Evolutionary conservation across 2,113 vertebrate species (phyloP), one percentile per base, ranked within the genome.

Genomic region (Furnarius figulus): DNA sequence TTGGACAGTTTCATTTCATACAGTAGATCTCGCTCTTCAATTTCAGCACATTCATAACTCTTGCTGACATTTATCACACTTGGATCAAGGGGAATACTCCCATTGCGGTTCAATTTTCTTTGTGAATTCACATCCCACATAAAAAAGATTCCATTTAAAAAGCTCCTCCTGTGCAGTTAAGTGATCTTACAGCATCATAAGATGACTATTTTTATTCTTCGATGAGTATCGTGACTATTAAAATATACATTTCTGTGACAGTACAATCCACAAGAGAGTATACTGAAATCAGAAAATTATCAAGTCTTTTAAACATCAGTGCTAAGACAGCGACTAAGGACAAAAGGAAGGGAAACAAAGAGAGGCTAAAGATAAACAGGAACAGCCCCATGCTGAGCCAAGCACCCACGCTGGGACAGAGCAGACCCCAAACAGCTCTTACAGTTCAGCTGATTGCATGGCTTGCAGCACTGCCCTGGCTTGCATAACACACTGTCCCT

Each of bases 11-110:
- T 90, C 35, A 91, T 91, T 93, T 86, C 44, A 78, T 71, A 37
- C 44, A 71, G 40, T 50, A 59, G 25, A 23, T 71, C 83, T 78
- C 62, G 33, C 55, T 81, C 14, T 95, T 90, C 79, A 62, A 2
- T 95, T 96, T 90, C 73, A 84, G 55, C 59, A 11, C 7, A 30
- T 37, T 80, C 56, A 50, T 95, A 93, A 88, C 27, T 93, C 72
- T 95, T 76, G 14, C 25, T 92, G 90, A 84, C 61, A 50, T 92
- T 74, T 86, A 77, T 84, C 85, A 88, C 50, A 28, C 33, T 92
- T 90, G 71, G 72, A 93, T 92, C 79, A 74, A 85, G 72, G 55
- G 23, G 39, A 93, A 86, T 71, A 65, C 39, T 92, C 71, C 72
- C 50, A 50, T 7, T 2, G 2, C 25, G 21, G 55, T 89, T 94